These are phyloP conservation scores for Montipora foliosa DNA, from an alignment of 64 coral and sea anemone species.

Conservation along the genomic window DNA sequence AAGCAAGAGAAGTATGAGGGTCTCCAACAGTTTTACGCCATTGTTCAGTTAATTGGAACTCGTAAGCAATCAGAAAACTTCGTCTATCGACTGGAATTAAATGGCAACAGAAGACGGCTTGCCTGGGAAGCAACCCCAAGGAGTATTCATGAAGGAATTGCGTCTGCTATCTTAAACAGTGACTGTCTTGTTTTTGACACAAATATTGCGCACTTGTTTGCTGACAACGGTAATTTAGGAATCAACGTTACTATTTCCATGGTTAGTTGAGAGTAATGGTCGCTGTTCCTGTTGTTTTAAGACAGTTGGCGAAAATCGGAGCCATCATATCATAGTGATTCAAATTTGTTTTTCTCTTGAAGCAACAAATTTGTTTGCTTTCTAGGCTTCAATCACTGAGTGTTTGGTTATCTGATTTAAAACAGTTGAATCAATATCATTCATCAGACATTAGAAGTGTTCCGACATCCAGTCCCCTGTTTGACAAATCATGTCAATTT, in stretches of 20 bases:
- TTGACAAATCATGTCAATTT: neutral
- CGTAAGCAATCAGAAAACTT: slow-evolving; percentile 99
- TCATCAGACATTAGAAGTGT: neutral
- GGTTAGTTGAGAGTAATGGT: slow-evolving; percentile 73
- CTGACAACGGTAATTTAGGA: slow-evolving; percentile 99
- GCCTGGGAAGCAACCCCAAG: slow-evolving; percentile 98
- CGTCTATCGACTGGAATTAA: slow-evolving; percentile 96
- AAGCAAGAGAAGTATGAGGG: slow-evolving; percentile 98
- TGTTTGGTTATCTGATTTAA: neutral
- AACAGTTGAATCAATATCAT: neutral
- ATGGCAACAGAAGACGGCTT: slow-evolving; percentile 89
- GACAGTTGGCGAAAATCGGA: neutral
- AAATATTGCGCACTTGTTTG: slow-evolving; percentile 99
- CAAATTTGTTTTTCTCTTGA: neutral
- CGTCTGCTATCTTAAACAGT: slow-evolving; percentile 95
- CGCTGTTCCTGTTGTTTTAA: neutral
- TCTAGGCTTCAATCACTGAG: neutral
- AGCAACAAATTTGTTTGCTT: neutral
- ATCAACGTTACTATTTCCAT: slow-evolving; percentile 99
- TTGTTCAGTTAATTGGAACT: slow-evolving; percentile 99
- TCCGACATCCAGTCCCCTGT: neutral
- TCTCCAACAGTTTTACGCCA: slow-evolving; percentile 98
- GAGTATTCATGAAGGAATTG: slow-evolving; percentile 99
- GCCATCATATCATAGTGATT: neutral
- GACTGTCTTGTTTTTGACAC: slow-evolving; percentile 99